A percentile compares a stretch with the other conserved stretches of the same genome.
phyloP scores from a whole-genome alignment of 2,888 invertebrate genomes.

The Digitonthophagus gazella region DNA sequence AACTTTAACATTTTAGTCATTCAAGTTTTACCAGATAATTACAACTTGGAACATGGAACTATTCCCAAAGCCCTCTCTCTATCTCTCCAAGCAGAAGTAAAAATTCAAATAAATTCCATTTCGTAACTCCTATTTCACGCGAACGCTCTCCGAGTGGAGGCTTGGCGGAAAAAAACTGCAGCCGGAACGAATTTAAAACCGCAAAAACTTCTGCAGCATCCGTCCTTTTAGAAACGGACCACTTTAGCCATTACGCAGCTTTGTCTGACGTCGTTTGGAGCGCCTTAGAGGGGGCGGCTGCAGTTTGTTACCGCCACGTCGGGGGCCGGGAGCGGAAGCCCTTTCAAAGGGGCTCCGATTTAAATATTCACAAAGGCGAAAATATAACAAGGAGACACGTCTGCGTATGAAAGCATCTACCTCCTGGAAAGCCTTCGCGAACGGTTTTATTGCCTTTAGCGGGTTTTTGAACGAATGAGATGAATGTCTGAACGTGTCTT shows the following conservation, averaged over 20 bases:
- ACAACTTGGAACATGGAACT: background rate
- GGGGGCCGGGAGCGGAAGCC: background rate
- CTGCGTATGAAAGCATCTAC: background rate
- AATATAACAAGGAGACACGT: background rate
- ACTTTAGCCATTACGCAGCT: background rate
- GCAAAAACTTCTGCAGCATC: background rate
- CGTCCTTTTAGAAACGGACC: background rate
- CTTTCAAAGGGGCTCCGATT: background rate
- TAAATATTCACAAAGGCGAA: background rate
- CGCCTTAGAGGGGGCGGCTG: background rate
- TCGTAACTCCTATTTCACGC: background rate
- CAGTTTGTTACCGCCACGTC: background rate
- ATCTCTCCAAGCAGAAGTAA: too few relatives aligned
- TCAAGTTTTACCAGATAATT: too few relatives aligned
- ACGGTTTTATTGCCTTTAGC: background rate
- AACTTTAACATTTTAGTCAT: too few relatives aligned
- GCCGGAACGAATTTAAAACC: background rate
- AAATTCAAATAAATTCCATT: background rate
- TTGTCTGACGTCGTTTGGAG: background rate
- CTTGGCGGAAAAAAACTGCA: background rate
- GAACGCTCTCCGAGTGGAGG: background rate
- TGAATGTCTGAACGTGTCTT: background rate
- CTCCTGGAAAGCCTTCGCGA: background rate
- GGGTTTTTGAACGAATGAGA: background rate
- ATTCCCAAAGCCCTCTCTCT: background rate